These are phyloP conservation scores for Charadrius vociferus DNA, from an alignment of 2,113 vertebrate species.

Conservation along the genomic window DNA sequence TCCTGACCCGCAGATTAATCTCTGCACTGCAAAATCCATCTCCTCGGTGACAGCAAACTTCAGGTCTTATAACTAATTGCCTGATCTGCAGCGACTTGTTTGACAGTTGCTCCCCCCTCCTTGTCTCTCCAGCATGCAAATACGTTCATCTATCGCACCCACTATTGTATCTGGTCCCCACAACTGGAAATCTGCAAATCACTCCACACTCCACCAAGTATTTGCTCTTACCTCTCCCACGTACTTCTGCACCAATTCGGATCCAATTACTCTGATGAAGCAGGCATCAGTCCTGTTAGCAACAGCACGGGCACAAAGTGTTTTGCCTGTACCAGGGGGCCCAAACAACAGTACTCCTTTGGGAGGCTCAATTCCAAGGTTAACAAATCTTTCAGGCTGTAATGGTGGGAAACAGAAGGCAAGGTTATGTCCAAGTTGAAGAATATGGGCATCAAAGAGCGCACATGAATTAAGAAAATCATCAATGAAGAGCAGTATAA, in stretches of 20 bases:
- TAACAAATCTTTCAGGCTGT: slow-evolving; percentile 97
- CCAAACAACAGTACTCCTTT: slow-evolving; percentile 98
- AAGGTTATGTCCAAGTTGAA: not conserved
- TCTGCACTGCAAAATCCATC: not conserved
- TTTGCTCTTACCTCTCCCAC: slow-evolving; percentile 90
- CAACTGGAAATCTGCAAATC: accelerated
- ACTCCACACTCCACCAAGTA: not conserved
- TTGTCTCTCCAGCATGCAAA: not conserved
- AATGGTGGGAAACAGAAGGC: not conserved
- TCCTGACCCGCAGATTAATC: not conserved
- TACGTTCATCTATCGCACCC: accelerated
- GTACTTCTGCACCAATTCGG: slow-evolving; percentile 97
- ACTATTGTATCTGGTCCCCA: accelerated
- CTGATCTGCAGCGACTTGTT: not conserved
- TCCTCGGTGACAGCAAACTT: not conserved
- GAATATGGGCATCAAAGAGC: not conserved
- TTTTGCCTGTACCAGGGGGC: slow-evolving; percentile 95
- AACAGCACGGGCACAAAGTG: slow-evolving; percentile 95
- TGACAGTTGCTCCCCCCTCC: not conserved
- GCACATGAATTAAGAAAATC: not conserved
- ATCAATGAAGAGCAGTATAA: not conserved
- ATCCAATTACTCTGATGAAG: slow-evolving; percentile 97
- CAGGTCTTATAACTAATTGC: not conserved
- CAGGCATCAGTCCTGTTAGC: slow-evolving; percentile 97
- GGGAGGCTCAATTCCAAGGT: slow-evolving; percentile 96